Evolutionary conservation across 2,797 vertebrate species (phyloP), one percentile per base, ranked within the genome.

Genomic region (Anomalospiza imberbis): DNA sequence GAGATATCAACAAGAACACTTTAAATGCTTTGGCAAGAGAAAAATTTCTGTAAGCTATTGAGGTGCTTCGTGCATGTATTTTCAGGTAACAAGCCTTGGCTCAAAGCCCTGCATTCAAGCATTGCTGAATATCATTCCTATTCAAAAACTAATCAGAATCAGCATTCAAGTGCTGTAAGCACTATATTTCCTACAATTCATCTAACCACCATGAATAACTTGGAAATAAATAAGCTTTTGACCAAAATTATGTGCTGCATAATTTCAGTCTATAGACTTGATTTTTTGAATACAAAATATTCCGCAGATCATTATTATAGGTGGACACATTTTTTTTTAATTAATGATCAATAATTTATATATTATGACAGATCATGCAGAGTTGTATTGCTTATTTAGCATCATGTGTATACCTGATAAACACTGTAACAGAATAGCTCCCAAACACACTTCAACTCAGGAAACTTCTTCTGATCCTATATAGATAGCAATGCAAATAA

Each of bases 151-250:
- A 83, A 77, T 71, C 61, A 76, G 65, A 77, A 48, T 55, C 45
- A 9, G 7, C 60, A 88, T 71, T 79, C 40, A 60, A 63, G 38
- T 45, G 22, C 76, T 73, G 28, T 38, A 51, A 88, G 73, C 20
- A 20, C 45, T 67, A 1, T 48, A 65, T 51, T 92, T 91, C 65
- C 79, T 34, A 77, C 72, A 82, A 45, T 85, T 79, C 45, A 62
- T 57, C 62, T 73, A 85, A 76, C 42, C 40, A 53, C 48, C 38
- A 38, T 1, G 38, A 89, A 74, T 48, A 74, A 67, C 66, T 71
- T 85, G 36, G 47, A 88, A 95, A 93, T 70, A 91, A 91, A 88
- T 63, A 63, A 79, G 72, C 57, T 91, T 91, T 93, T 77, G 88
- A 80, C 57, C 42, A 80, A 91, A 94, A 88, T 88, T 57, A 91